Conservation (phyloP, 2,888 invertebrate genomes). For the Camponotus fellah region DNA sequence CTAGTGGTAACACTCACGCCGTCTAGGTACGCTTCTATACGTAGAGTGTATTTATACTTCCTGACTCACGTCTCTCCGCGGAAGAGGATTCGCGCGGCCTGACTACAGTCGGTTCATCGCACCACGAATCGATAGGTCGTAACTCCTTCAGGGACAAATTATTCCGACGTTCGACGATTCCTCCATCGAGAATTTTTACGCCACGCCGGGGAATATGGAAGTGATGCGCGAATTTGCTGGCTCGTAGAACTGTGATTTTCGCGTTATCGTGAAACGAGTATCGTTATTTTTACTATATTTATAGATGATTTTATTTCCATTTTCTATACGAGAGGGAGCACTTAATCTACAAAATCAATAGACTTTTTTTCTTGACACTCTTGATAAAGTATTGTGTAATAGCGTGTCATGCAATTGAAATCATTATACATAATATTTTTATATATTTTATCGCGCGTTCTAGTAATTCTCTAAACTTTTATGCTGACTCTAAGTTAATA, state of each 20-base stretch:
- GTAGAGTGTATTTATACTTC: slow-evolving; percentile 50
- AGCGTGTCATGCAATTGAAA: neutral
- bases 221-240: slow-evolving; percentile 46
- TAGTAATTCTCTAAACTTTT: slow-evolving; percentile 1
- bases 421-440: too few relatives aligned
- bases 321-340: neutral
- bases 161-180: slow-evolving; percentile 47
- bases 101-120: slow-evolving; percentile 52
- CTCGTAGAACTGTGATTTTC: slow-evolving; percentile 35
- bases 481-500: neutral
- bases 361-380: neutral
- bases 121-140: slow-evolving; percentile 54
- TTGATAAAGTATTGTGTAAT: neutral
- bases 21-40: slow-evolving; percentile 29
- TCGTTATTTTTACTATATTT: neutral
- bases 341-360: neutral
- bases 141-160: slow-evolving; percentile 58
- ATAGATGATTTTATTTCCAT: slow-evolving; percentile 7
- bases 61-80: slow-evolving; percentile 45
- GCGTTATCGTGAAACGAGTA: slow-evolving; percentile 28
- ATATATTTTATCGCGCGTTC: neutral
- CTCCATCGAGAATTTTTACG: slow-evolving; percentile 51
- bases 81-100: slow-evolving; percentile 45
- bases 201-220: slow-evolving; percentile 39
- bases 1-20: slow-evolving; percentile 26